These are phyloP conservation scores for Rhorus exstirpatorius DNA, from an alignment of 2,888 invertebrate genomes.

Conservation along the genomic window DNA sequence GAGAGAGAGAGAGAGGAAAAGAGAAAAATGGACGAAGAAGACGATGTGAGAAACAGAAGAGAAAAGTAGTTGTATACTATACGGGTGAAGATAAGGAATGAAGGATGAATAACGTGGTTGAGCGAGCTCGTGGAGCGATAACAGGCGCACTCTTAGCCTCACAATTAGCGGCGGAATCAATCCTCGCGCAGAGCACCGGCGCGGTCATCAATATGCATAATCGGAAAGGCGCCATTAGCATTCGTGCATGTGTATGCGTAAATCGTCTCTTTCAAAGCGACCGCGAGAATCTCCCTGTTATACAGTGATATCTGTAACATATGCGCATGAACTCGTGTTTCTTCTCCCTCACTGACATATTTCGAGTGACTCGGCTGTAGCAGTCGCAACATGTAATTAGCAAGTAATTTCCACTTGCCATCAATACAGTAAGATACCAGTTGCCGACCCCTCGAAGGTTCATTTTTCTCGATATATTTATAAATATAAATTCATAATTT, in stretches of 20 bases:
- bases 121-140: constrained; percentile 72
- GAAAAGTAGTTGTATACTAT: constrained; percentile 64
- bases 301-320: constrained; percentile 12
- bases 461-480: constrained; percentile 28
- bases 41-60: constrained; percentile 47
- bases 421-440: constrained; percentile 69
- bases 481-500: not conserved
- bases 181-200: constrained; percentile 70
- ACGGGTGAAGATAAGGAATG: constrained; percentile 66
- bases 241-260: constrained; percentile 62
- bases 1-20: constrained; percentile 24
- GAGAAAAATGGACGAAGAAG: constrained; percentile 42
- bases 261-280: constrained; percentile 56
- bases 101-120: constrained; percentile 71
- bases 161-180: constrained; percentile 81
- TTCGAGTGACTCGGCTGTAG: constrained; percentile 44
- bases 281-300: constrained; percentile 39
- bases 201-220: constrained; percentile 80
- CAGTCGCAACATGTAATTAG: constrained; percentile 79
- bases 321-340: constrained; percentile 25
- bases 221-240: constrained; percentile 79
- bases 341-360: constrained; percentile 49
- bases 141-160: constrained; percentile 77
- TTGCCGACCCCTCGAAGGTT: constrained; percentile 45
- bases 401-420: constrained; percentile 77